Percentiles rank a stretch among this genome's conserved stretches.
These are phyloP conservation scores for Pachydiplax longipennis DNA, from an alignment of 2,888 invertebrate species.

Conservation along the genomic window DNA sequence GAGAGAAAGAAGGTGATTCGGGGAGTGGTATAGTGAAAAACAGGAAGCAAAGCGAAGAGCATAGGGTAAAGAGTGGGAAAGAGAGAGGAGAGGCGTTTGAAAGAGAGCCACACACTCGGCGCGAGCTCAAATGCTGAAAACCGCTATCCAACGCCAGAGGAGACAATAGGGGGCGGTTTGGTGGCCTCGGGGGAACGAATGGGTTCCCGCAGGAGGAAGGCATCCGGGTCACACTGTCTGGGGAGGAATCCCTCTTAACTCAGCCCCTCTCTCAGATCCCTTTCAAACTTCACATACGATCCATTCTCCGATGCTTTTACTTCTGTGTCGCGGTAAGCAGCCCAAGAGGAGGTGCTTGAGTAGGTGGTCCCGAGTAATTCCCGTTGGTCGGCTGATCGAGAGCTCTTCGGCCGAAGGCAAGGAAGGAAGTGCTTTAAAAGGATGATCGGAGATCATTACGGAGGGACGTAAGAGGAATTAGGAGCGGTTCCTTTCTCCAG, in stretches of 20 bases:
- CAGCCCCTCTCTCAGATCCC: neutral
- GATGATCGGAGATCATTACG: neutral
- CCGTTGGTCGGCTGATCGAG: neutral
- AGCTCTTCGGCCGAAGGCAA: neutral
- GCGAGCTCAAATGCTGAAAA: conserved; percentile 20
- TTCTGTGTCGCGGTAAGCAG: neutral
- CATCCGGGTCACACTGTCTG: conserved; percentile 34
- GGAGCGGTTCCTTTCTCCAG: neutral
- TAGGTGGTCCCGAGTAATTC: neutral
- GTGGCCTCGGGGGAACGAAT: conserved; percentile 38
- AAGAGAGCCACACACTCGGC: neutral
- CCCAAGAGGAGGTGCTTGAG: neutral
- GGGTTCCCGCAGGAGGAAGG: conserved; percentile 5
- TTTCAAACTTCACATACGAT: neutral
- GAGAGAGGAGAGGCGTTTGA: neutral
- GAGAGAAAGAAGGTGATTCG: neutral
- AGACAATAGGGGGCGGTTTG: conserved; percentile 42
- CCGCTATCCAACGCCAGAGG: conserved; percentile 27
- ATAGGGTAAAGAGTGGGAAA: neutral
- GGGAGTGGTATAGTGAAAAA: neutral
- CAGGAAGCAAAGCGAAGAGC: neutral
- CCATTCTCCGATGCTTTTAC: neutral
- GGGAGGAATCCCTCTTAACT: conserved; percentile 20
- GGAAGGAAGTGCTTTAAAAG: neutral
- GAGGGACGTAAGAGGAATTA: neutral